Conservation (phyloP, 2,797 vertebrate species). For the Myotis myotis region DNA sequence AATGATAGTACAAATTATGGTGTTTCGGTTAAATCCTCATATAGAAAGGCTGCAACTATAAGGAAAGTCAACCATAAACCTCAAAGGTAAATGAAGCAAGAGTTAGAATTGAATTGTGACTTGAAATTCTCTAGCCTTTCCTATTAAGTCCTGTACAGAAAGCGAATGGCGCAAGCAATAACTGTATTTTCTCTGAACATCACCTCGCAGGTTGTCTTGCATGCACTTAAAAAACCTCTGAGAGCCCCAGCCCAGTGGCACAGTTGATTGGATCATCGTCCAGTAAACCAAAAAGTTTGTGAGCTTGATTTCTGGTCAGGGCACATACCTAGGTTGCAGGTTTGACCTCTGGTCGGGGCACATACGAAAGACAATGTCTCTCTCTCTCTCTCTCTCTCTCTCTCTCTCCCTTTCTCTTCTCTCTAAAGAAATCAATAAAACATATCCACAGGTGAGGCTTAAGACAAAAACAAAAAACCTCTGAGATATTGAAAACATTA, state of each 20-base stretch:
- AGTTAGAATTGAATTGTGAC: neutral
- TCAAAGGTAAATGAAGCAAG: constrained; percentile 28
- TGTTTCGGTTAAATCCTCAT: neutral
- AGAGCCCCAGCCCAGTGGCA: neutral
- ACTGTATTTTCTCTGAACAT: neutral
- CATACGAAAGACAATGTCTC: neutral
- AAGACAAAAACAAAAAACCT: neutral
- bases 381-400: neutral
- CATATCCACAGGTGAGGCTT: neutral
- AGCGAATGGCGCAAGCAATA: neutral
- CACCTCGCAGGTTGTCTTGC: neutral
- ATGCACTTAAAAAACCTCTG: neutral
- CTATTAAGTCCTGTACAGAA: neutral
- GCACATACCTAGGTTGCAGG: neutral
- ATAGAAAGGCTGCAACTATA: neutral
- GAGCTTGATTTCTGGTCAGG: neutral
- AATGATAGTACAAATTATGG: neutral
- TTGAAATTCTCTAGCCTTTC: neutral
- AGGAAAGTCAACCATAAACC: neutral
- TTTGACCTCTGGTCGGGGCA: neutral
- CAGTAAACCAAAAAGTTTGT: neutral
- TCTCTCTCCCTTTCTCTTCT: no score
- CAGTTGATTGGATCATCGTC: neutral
- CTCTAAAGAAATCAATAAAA: neutral
- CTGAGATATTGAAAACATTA: neutral